These are phyloP conservation scores for Helobdella robusta DNA, from an alignment of 2,888 invertebrate genomes.

Conservation along the genomic window DNA sequence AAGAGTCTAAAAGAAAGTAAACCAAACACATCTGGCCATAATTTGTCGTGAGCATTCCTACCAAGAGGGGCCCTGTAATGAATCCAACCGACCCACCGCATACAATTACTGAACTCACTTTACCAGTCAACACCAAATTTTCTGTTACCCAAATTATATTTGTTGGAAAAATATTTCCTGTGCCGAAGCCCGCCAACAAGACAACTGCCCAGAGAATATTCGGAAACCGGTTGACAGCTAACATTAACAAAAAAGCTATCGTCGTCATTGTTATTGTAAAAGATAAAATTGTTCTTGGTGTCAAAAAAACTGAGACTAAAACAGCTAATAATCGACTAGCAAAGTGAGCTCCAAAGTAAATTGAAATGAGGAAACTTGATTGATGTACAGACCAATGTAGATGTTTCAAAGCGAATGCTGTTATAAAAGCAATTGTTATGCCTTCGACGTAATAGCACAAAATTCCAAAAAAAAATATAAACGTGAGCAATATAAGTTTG, in stretches of 20 bases:
- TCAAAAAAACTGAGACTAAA: constrained; percentile 14
- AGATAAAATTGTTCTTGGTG: constrained; percentile 21
- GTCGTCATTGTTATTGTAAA: constrained; percentile 8
- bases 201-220: constrained; percentile 22
- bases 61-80: too few relatives aligned
- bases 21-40: too few relatives aligned
- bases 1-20: too few relatives aligned
- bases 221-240: not conserved
- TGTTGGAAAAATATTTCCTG: constrained; percentile 20
- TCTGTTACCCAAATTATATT: too few relatives aligned
- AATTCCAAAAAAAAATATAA: constrained; percentile 21
- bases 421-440: constrained; percentile 15
- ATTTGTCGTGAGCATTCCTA: too few relatives aligned
- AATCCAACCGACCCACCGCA: too few relatives aligned
- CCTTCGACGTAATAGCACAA: constrained; percentile 26
- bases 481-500: constrained; percentile 6
- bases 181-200: constrained; percentile 23
- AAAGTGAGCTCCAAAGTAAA: constrained; percentile 21
- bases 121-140: too few relatives aligned
- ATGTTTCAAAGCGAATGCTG: constrained; percentile 24
- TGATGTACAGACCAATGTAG: constrained; percentile 25
- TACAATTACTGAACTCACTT: too few relatives aligned
- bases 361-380: constrained; percentile 16
- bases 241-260: constrained; percentile 20
- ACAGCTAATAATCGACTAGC: constrained; percentile 24